Percentiles rank a stretch among this genome's conserved stretches.
Evolutionary conservation across 2,113 vertebrate species (phyloP).

Genomic region (Ia io): DNA sequence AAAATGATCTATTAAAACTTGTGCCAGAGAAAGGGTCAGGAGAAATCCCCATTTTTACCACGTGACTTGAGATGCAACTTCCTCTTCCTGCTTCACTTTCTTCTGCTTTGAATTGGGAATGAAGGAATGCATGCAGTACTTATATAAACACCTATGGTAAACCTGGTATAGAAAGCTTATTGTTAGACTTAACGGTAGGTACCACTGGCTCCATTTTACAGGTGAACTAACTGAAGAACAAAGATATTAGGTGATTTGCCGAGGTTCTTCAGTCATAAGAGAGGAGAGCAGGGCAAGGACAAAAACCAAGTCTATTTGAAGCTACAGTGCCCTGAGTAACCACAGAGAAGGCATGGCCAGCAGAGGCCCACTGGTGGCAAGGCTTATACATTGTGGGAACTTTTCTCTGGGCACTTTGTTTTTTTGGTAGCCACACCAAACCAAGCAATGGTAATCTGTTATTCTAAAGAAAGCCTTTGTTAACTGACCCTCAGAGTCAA

Average conservation of each 20-base stretch:
- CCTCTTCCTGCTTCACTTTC: not conserved
- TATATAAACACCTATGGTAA: not conserved
- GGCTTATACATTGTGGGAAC: fast-evolving
- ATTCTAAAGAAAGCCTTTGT: not conserved
- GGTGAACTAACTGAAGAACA: not conserved
- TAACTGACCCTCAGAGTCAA: not conserved
- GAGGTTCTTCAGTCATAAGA: not conserved
- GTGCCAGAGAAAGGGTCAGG: not conserved
- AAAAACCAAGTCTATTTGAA: not conserved
- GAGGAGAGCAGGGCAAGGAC: not conserved
- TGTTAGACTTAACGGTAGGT: not conserved
- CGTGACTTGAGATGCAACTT: not conserved
- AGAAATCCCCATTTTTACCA: not conserved
- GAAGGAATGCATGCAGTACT: not conserved
- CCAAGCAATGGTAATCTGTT: not conserved
- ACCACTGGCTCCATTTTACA: not conserved
- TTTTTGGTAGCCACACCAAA: not conserved
- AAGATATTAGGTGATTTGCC: not conserved
- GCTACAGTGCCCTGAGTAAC: fast-evolving
- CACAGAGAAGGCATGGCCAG: fast-evolving
- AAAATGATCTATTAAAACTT: not conserved
- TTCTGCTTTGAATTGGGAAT: not conserved
- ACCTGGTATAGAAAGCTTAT: not conserved
- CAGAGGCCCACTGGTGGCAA: fast-evolving
- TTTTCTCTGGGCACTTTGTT: not conserved